Percentiles rank a stretch among this genome's conserved stretches.
phyloP scores from a whole-genome alignment of 2,888 invertebrate genomes.

The Nemoura dubitans region DNA sequence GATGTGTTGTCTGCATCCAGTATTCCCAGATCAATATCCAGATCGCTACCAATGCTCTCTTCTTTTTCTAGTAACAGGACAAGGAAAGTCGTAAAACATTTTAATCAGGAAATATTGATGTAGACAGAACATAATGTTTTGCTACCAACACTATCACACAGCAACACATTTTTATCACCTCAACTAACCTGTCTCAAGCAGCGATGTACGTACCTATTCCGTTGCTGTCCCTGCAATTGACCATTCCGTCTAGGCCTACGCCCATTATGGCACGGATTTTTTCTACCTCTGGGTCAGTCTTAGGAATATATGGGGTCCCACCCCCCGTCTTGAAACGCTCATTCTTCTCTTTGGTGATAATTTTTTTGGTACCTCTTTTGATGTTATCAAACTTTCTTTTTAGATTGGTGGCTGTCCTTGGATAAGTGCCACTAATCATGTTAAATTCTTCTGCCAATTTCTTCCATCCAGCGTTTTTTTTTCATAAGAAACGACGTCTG shows the following conservation, averaged over 20 bases:
- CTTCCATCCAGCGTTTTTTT: not conserved
- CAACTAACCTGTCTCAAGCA: too few species aligned
- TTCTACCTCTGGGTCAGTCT: not conserved
- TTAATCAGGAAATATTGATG: too few species aligned
- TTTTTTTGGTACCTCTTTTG: not conserved
- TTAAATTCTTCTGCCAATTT: constrained; percentile 13
- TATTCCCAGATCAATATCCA: too few species aligned
- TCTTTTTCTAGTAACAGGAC: too few species aligned
- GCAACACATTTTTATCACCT: too few species aligned
- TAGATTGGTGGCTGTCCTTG: not conserved
- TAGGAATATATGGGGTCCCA: not conserved
- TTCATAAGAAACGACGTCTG: not conserved
- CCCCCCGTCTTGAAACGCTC: constrained; percentile 24
- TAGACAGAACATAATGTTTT: too few species aligned
- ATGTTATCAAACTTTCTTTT: constrained; percentile 21
- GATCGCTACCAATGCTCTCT: too few species aligned
- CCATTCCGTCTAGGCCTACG: constrained; percentile 17
- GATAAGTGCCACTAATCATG: not conserved
- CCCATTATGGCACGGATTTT: constrained; percentile 10
- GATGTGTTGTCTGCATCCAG: too few species aligned
- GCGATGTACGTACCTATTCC: not conserved
- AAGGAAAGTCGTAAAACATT: too few species aligned
- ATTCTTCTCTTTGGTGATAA: not conserved
- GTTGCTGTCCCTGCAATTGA: constrained; percentile 14
- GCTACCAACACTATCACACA: too few species aligned